Evolutionary conservation across 2,888 invertebrate species (phyloP).

Genomic region (Dermolepida albohirtum): DNA sequence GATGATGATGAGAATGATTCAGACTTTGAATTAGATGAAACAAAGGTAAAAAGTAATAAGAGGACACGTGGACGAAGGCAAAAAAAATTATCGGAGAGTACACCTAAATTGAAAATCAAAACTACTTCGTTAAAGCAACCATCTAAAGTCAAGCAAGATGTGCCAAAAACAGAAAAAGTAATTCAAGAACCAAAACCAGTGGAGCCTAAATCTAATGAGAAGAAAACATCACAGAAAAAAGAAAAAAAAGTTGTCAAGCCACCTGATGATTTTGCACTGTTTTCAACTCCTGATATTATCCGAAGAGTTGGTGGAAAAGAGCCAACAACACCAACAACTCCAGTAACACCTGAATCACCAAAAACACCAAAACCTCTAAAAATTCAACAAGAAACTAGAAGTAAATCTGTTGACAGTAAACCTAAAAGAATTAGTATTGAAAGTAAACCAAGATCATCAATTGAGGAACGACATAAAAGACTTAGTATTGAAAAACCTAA

Average conservation of each 20-base stretch:
- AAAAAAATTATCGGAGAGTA: conserved; percentile 43
- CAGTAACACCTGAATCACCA: conserved; percentile 48
- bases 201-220: conserved; percentile 58
- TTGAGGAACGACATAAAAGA: conserved; percentile 34
- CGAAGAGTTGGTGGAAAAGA: conserved; percentile 70
- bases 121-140: conserved; percentile 10
- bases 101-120: conserved; percentile 40
- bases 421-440: conserved; percentile 51
- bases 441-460: conserved; percentile 38
- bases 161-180: conserved; percentile 31
- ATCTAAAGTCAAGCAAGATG: conserved; percentile 53
- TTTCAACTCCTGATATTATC: conserved; percentile 84
- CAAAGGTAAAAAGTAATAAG: conserved; percentile 50
- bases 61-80: conserved; percentile 52
- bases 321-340: conserved; percentile 52
- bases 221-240: conserved; percentile 60
- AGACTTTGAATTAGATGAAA: conserved; percentile 63
- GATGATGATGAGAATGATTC: conserved; percentile 68
- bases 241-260: conserved; percentile 67
- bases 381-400: conserved; percentile 58
- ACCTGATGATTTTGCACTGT: conserved; percentile 76
- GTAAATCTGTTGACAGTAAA: conserved; percentile 56
- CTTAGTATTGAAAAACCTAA: conserved; percentile 39
- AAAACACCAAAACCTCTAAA: conserved; percentile 58
- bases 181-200: conserved; percentile 40